Evolutionary conservation across 2,113 vertebrate genomes (phyloP).

Genomic region (Bungarus multicinctus): DNA sequence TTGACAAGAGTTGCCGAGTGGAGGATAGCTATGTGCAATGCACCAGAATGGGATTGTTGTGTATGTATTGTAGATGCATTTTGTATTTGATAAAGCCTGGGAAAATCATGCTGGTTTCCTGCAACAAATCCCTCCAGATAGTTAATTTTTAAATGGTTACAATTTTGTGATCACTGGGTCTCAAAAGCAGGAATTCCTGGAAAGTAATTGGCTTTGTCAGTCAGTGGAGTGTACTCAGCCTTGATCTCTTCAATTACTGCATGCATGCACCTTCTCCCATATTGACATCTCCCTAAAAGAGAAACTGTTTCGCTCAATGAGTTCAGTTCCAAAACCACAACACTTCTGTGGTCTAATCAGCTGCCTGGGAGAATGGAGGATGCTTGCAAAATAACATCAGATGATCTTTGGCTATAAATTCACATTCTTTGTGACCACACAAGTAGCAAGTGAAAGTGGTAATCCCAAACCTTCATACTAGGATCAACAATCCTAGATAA

Average conservation of each 20-base stretch:
- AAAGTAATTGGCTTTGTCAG: slow-evolving; percentile 70
- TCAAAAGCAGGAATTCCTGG: slow-evolving; percentile 67
- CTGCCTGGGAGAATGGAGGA: accelerated
- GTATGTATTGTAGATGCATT: slow-evolving; percentile 19
- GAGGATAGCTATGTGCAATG: background rate
- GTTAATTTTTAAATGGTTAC: slow-evolving; percentile 69
- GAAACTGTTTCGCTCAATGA: slow-evolving; percentile 39
- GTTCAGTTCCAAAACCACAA: slow-evolving; percentile 28
- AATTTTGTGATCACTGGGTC: slow-evolving; percentile 67
- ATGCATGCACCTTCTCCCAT: slow-evolving; percentile 47
- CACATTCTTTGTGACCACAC: background rate
- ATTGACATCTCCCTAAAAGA: slow-evolving; percentile 20
- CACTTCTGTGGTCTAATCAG: slow-evolving; percentile 15
- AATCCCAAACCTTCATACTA: background rate
- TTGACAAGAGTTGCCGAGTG: background rate
- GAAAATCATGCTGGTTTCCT: slow-evolving; percentile 52
- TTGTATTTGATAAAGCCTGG: slow-evolving; percentile 37
- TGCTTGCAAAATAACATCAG: background rate
- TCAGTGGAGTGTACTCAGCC: slow-evolving; percentile 60
- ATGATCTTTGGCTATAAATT: background rate
- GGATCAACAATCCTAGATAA: background rate
- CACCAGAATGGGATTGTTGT: background rate
- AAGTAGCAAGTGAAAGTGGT: background rate
- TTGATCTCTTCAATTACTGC: slow-evolving; percentile 69
- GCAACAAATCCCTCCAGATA: slow-evolving; percentile 50